These are phyloP conservation scores for Plebejus melissa DNA, from an alignment of 2,888 invertebrate genomes.

Conservation along the genomic window DNA sequence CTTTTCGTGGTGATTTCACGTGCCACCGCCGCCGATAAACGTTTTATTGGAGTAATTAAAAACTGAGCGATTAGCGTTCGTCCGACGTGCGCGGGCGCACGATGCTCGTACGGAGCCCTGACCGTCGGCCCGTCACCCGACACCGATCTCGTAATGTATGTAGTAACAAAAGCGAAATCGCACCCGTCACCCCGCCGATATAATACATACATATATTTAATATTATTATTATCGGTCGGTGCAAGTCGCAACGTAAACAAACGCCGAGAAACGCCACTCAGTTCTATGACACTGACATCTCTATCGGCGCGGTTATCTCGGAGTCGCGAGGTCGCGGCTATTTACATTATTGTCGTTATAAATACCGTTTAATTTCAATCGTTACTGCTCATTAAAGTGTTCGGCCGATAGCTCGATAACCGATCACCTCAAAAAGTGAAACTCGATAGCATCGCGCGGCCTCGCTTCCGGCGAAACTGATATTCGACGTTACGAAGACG, in stretches of 20 bases:
- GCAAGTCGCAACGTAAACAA: constrained; percentile 49
- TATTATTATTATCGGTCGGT: constrained; percentile 41
- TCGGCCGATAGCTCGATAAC: constrained; percentile 75
- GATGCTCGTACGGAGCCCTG: constrained; percentile 64
- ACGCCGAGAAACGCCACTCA: constrained; percentile 57
- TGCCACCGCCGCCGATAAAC: constrained; percentile 69
- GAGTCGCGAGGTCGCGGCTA: constrained; percentile 55
- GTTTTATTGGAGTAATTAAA: constrained; percentile 76
- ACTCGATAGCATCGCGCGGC: constrained; percentile 54
- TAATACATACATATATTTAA: not conserved
- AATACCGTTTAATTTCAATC: constrained; percentile 74
- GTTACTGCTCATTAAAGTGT: constrained; percentile 70
- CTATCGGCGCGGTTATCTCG: constrained; percentile 57
- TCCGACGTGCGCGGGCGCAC: constrained; percentile 60
- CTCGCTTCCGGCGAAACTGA: constrained; percentile 58
- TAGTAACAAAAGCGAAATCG: constrained; percentile 36
- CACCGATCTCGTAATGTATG: constrained; percentile 50
- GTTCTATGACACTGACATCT: constrained; percentile 64
- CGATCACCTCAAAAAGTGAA: constrained; percentile 58
- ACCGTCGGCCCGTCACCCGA: constrained; percentile 52
- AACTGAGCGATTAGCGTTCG: constrained; percentile 60
- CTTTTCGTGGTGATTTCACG: constrained; percentile 65
- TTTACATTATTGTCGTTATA: constrained; percentile 62
- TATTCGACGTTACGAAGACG: constrained; percentile 54
- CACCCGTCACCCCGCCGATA: not conserved